phyloP scores from a whole-genome alignment of 2,888 invertebrate species.

The Neoascia interrupta region DNA sequence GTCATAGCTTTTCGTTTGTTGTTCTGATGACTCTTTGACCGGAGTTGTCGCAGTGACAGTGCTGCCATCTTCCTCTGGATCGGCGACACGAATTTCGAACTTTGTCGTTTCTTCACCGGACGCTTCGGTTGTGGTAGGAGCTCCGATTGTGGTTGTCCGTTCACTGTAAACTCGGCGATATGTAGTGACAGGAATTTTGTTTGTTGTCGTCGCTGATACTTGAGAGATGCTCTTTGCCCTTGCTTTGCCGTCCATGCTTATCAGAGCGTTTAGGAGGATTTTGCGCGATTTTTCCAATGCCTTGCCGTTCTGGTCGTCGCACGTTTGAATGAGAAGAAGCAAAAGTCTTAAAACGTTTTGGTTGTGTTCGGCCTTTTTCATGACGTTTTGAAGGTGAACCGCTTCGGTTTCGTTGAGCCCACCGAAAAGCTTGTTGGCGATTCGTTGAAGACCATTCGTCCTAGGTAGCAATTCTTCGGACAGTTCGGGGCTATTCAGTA shows the following conservation, averaged over 20 bases:
- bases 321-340: constrained; percentile 88
- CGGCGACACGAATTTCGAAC: constrained; percentile 78
- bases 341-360: constrained; percentile 87
- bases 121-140: constrained; percentile 42
- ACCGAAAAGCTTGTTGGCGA: constrained; percentile 88
- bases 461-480: constrained; percentile 81
- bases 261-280: constrained; percentile 85
- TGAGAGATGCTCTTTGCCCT: constrained; percentile 72
- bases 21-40: constrained; percentile 73
- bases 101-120: constrained; percentile 77
- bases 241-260: constrained; percentile 82
- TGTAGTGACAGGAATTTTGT: constrained; percentile 72
- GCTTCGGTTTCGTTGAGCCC: constrained; percentile 88
- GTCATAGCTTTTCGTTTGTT: constrained; percentile 28
- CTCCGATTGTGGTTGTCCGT: constrained; percentile 69
- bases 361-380: constrained; percentile 90
- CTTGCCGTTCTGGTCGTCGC: constrained; percentile 86
- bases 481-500: constrained; percentile 80
- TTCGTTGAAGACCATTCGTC: constrained; percentile 84
- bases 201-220: constrained; percentile 79
- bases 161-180: constrained; percentile 73
- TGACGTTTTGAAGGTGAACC: constrained; percentile 87
- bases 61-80: constrained; percentile 75
- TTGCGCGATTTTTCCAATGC: constrained; percentile 86
- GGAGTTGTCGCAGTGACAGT: constrained; percentile 61